Percentiles rank a stretch among this genome's conserved stretches.
Evolutionary conservation across 1,140 invertebrate species (phyloP).

Genomic region (Dendrolimus punctatus): DNA sequence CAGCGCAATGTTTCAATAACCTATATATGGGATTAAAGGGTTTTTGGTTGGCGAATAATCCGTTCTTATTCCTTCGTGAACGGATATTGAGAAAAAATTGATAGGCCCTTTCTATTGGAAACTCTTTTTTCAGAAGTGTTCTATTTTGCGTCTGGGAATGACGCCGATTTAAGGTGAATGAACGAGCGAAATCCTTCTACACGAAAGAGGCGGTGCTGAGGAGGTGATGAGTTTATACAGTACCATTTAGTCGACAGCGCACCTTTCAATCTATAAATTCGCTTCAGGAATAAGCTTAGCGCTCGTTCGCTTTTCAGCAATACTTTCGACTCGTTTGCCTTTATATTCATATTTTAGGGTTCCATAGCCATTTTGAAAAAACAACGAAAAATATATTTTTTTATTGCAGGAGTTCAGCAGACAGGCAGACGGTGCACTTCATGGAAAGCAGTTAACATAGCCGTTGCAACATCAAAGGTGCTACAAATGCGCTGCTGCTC

Average conservation of each 20-base stretch:
- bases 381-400: too few relatives aligned
- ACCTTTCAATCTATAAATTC: slow-evolving; percentile 52
- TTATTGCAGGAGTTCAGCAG: too few relatives aligned
- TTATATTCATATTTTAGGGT: not conserved
- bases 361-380: too few relatives aligned
- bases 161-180: slow-evolving; percentile 65
- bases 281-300: slow-evolving; percentile 32
- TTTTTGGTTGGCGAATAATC: slow-evolving; percentile 48
- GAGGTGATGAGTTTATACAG: slow-evolving; percentile 61
- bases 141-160: slow-evolving; percentile 61
- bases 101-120: slow-evolving; percentile 51
- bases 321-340: slow-evolving; percentile 10
- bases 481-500: too few relatives aligned
- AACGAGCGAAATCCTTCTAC: slow-evolving; percentile 61
- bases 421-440: too few relatives aligned
- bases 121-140: slow-evolving; percentile 53
- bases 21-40: slow-evolving; percentile 47
- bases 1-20: slow-evolving; percentile 40
- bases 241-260: slow-evolving; percentile 50
- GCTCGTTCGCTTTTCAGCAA: slow-evolving; percentile 24
- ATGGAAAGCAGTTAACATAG: too few relatives aligned
- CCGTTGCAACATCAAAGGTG: too few relatives aligned
- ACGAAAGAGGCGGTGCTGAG: slow-evolving; percentile 59
- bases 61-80: slow-evolving; percentile 52
- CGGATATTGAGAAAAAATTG: slow-evolving; percentile 59